Evolutionary conservation across 2,888 invertebrate genomes (phyloP).

Genomic region (Cotesia congregata): DNA sequence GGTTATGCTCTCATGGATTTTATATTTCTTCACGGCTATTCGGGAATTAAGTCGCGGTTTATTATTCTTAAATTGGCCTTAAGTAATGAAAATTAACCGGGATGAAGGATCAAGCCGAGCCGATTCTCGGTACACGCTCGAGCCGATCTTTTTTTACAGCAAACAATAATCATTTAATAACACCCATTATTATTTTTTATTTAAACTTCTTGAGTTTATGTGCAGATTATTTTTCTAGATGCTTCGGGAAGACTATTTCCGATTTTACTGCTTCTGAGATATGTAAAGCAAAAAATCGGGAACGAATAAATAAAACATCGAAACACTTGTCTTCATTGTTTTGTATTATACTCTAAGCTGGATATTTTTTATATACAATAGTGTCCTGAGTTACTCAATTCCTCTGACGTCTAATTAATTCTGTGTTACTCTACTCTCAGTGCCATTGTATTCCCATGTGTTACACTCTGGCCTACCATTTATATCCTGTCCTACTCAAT

Average conservation of each 20-base stretch:
- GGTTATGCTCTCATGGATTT: not conserved
- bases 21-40: not conserved
- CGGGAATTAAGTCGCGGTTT: not conserved
- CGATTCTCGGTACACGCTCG: not conserved
- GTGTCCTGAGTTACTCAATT: slow-evolving; percentile 37
- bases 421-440: slow-evolving; percentile 32
- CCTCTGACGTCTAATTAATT: slow-evolving; percentile 32
- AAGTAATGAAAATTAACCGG: not conserved
- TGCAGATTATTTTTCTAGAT: not conserved
- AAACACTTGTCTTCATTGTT: slow-evolving; percentile 34
- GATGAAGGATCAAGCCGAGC: not conserved
- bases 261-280: slow-evolving; percentile 2
- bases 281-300: slow-evolving; percentile 19
- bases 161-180: not conserved
- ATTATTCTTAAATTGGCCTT: slow-evolving; percentile 13
- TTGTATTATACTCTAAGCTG: slow-evolving; percentile 12
- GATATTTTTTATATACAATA: slow-evolving; percentile 25
- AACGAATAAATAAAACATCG: slow-evolving; percentile 8
- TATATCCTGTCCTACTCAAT: slow-evolving; percentile 34
- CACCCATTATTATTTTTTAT: not conserved
- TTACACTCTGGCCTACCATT: not conserved
- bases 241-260: not conserved
- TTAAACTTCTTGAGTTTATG: not conserved
- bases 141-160: not conserved
- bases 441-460: slow-evolving; percentile 34